phyloP scores from a whole-genome alignment of 2,797 vertebrate genomes.

The Peromyscus aztecus region DNA sequence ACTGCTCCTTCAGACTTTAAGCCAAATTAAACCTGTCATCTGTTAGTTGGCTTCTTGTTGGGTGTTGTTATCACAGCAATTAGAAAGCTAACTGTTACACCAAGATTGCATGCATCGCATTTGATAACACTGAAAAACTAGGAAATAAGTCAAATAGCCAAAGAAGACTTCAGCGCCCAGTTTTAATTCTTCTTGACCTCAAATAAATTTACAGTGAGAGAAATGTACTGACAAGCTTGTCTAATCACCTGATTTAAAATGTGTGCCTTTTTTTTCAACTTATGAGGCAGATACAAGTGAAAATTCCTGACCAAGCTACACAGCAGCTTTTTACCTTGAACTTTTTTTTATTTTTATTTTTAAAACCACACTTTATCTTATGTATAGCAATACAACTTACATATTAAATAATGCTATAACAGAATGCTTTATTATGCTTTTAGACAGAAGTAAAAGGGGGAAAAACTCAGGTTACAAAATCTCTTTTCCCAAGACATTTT shows the following conservation, averaged over 20 bases:
- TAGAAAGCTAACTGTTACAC: background rate
- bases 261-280: background rate
- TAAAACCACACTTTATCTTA: background rate
- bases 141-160: background rate
- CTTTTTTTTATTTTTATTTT: background rate
- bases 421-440: background rate
- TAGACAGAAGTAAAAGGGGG: background rate
- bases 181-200: background rate
- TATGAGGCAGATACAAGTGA: background rate
- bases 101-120: background rate
- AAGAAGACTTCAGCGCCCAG: background rate
- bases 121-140: background rate
- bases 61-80: background rate
- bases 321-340: background rate
- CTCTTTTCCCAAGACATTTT: background rate
- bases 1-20: background rate
- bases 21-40: background rate
- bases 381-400: background rate
- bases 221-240: background rate
- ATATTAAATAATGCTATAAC: background rate
- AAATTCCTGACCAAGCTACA: background rate
- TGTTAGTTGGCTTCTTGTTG: background rate
- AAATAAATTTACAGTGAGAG: slow-evolving; percentile 10
- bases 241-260: slow-evolving; percentile 14
- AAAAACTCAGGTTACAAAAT: background rate